Evolutionary conservation across 2,113 vertebrate genomes (phyloP).

Genomic region (Peromyscus maniculatus): DNA sequence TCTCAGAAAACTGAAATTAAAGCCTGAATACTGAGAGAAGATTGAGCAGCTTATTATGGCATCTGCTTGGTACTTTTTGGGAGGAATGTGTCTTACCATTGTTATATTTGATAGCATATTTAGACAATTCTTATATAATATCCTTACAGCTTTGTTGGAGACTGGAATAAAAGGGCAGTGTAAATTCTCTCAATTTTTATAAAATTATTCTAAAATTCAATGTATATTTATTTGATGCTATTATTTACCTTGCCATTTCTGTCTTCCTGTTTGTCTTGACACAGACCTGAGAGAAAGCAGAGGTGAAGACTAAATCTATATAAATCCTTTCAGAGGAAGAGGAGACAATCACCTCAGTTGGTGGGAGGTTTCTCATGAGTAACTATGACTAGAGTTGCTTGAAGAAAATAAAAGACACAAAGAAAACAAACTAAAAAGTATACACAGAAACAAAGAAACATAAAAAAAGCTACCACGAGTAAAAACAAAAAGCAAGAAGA

Average conservation of each 20-base stretch:
- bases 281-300: background rate
- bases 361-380: too few relatives aligned
- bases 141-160: background rate
- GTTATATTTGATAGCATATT: background rate
- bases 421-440: background rate
- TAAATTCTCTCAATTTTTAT: background rate
- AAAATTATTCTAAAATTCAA: background rate
- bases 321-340: background rate
- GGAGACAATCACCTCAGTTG: background rate
- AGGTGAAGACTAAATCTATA: background rate
- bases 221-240: background rate
- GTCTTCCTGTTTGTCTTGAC: background rate
- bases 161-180: background rate
- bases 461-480: background rate
- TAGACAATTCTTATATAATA: background rate
- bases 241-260: background rate
- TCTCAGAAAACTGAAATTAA: too few relatives aligned
- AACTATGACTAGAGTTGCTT: background rate
- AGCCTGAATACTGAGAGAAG: too few relatives aligned
- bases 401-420: background rate
- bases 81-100: fast-evolving
- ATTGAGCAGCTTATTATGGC: too few relatives aligned
- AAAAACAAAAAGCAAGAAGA: background rate
- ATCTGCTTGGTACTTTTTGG: too few relatives aligned
- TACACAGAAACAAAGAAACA: background rate